These are phyloP conservation scores for Aphelenchoides avenae DNA, from an alignment of 1,140 invertebrate genomes.

Conservation along the genomic window DNA sequence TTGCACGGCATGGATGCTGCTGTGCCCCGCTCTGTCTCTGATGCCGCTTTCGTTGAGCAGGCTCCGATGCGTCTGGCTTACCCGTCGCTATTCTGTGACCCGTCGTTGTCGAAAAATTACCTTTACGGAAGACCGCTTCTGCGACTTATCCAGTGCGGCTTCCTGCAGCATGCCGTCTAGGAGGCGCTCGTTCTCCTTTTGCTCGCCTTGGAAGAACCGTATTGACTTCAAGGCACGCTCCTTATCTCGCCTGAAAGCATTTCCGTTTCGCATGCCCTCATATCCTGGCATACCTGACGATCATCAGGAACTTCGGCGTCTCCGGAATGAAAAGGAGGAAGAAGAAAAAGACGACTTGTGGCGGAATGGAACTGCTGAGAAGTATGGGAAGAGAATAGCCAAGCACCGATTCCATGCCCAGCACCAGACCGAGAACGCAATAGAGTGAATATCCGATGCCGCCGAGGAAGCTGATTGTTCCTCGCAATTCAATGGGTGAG, in stretches of 20 bases:
- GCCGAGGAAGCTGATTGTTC: constrained; percentile 43
- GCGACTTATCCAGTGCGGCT: constrained; percentile 19
- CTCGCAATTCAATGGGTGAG: constrained; percentile 33
- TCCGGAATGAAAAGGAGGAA: constrained; percentile 49
- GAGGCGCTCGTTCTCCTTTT: constrained; percentile 40
- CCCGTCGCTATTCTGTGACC: no score
- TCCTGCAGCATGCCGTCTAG: constrained; percentile 39
- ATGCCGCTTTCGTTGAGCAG: no score
- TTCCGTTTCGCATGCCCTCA: background rate
- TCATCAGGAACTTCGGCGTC: constrained; percentile 48
- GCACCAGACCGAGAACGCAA: constrained; percentile 46
- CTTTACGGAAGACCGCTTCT: constrained; percentile 37
- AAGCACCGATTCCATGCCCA: constrained; percentile 45
- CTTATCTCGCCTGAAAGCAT: constrained; percentile 29
- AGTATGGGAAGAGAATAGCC: constrained; percentile 38
- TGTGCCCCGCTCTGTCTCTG: no score
- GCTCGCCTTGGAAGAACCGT: constrained; percentile 42
- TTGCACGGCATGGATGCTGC: no score
- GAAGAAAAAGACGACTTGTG: constrained; percentile 30
- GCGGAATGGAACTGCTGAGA: constrained; percentile 38
- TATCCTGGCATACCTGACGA: constrained; percentile 25
- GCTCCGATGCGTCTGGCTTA: no score
- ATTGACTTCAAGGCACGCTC: constrained; percentile 37
- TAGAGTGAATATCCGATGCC: constrained; percentile 46
- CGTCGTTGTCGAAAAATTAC: no score